Evolutionary conservation across 2,113 vertebrate species (phyloP).

Genomic region (Thinocorus orbignyianus): DNA sequence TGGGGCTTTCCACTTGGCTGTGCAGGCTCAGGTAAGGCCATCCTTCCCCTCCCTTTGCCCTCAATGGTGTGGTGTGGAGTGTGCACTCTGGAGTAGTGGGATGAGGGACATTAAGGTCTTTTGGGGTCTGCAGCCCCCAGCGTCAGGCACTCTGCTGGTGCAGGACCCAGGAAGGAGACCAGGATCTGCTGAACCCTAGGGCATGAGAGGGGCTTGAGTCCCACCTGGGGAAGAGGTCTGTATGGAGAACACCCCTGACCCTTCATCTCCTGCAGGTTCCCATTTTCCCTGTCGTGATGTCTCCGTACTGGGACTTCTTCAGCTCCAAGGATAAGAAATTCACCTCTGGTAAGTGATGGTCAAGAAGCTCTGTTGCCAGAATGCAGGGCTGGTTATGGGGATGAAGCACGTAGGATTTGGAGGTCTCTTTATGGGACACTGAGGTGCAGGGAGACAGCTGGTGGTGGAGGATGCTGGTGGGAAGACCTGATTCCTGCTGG

Average conservation of each 20-base stretch:
- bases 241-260: not conserved
- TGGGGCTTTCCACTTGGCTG: slow-evolving; percentile 80
- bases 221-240: not conserved
- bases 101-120: not conserved
- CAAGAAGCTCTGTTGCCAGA: not conserved
- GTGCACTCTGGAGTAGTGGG: not conserved
- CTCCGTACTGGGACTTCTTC: slow-evolving; percentile 78
- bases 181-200: not conserved
- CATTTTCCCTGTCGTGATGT: slow-evolving; percentile 78
- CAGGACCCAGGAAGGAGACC: not conserved
- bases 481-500: not conserved
- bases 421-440: rapidly evolving
- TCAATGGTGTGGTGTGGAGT: not conserved
- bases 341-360: slow-evolving; percentile 59
- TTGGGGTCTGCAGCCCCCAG: not conserved
- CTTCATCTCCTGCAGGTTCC: slow-evolving; percentile 68
- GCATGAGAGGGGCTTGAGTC: not conserved
- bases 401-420: not conserved
- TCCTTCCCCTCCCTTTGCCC: not conserved
- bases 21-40: slow-evolving; percentile 78
- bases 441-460: not conserved
- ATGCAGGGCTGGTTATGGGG: not conserved
- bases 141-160: not conserved
- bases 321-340: slow-evolving; percentile 77
- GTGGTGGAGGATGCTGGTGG: not conserved